These are phyloP conservation scores for Sebastes jordani DNA, from an alignment of 2,797 vertebrate species.

Conservation along the genomic window DNA sequence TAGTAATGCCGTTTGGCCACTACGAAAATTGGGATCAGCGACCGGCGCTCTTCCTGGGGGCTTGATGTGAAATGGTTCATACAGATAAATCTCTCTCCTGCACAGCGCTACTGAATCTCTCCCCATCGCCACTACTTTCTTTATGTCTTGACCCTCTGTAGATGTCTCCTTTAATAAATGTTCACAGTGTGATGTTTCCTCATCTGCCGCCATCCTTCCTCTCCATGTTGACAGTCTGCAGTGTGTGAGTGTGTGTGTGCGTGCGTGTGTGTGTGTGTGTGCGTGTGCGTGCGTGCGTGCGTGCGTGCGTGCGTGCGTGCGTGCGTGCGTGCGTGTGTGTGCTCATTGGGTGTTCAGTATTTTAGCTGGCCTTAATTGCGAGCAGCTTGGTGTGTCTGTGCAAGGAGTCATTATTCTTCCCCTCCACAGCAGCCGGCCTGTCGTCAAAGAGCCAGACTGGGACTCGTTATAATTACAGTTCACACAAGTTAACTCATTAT, in stretches of 20 bases:
- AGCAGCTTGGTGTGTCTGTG: slow-evolving; percentile 45
- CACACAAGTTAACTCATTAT: slow-evolving; percentile 67
- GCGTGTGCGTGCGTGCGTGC: background rate
- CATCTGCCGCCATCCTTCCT: slow-evolving; percentile 53
- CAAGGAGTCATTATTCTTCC: slow-evolving; percentile 52
- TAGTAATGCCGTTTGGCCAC: too few relatives aligned
- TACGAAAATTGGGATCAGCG: too few relatives aligned
- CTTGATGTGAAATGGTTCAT: background rate
- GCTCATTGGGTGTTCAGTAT: slow-evolving; percentile 41
- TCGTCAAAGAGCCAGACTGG: slow-evolving; percentile 40
- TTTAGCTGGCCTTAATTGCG: slow-evolving; percentile 59
- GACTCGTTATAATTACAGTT: slow-evolving; percentile 60
- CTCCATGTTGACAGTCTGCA: slow-evolving; percentile 39
- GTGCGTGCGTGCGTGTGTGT: background rate
- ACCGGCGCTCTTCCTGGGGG: too few relatives aligned
- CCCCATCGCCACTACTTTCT: slow-evolving; percentile 12
- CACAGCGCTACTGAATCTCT: slow-evolving; percentile 9
- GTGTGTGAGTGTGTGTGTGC: slow-evolving; percentile 7
- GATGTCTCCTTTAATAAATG: slow-evolving; percentile 70
- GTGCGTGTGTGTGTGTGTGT: background rate
- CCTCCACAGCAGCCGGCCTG: slow-evolving; percentile 20
- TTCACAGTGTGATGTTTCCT: slow-evolving; percentile 57
- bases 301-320: background rate
- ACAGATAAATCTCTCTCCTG: slow-evolving; percentile 48
- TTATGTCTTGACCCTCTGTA: slow-evolving; percentile 52